Evolutionary conservation across 2,888 invertebrate genomes (phyloP).

Genomic region (Temnothorax ravouxi): DNA sequence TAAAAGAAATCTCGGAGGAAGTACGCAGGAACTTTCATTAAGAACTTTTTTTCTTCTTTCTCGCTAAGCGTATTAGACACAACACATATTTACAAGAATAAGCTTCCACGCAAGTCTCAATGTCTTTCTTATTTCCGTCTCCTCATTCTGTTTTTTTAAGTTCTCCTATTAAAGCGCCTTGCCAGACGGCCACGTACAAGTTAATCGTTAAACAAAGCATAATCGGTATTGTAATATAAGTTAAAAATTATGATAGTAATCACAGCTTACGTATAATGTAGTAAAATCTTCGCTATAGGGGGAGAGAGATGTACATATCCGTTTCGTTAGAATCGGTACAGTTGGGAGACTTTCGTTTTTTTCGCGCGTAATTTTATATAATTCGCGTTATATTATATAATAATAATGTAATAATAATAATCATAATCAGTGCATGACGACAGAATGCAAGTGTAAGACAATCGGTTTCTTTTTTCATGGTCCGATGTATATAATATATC

Average conservation of each 20-base stretch:
- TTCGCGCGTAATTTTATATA: conserved; percentile 32
- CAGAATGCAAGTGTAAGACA: conserved; percentile 59
- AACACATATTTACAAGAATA: conserved; percentile 78
- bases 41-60: conserved; percentile 72
- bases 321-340: conserved; percentile 52
- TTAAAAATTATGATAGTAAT: conserved; percentile 77
- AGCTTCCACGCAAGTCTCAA: conserved; percentile 70
- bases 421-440: not conserved
- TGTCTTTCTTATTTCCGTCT: conserved; percentile 48
- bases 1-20: conserved; percentile 47
- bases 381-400: conserved; percentile 44
- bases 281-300: conserved; percentile 66
- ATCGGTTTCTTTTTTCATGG: conserved; percentile 60
- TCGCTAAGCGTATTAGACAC: conserved; percentile 75
- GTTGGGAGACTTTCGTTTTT: conserved; percentile 44
- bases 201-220: conserved; percentile 74
- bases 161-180: conserved; percentile 63
- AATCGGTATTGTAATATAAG: conserved; percentile 67
- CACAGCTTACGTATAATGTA: conserved; percentile 77
- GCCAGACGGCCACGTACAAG: conserved; percentile 58
- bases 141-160: conserved; percentile 25
- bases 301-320: conserved; percentile 71
- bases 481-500: conserved; percentile 59
- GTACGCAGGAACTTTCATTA: conserved; percentile 67
- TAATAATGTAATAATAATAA: not conserved